These are phyloP conservation scores for Dorcus parallelipipedus DNA, from an alignment of 2,888 invertebrate genomes.

Conservation along the genomic window DNA sequence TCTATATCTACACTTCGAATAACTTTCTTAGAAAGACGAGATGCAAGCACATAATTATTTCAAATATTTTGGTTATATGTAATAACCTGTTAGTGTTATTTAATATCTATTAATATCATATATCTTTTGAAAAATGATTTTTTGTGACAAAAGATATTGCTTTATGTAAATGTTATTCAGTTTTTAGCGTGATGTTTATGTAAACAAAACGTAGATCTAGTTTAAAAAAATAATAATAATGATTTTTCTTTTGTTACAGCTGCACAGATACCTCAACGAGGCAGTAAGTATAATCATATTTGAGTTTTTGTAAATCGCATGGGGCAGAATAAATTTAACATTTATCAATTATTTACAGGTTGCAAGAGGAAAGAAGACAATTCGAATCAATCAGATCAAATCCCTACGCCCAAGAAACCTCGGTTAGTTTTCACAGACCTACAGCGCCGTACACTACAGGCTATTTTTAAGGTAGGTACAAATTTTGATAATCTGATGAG, in stretches of 20 bases:
- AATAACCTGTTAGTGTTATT: too few species aligned
- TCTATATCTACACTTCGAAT: too few species aligned
- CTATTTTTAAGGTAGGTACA: constrained; percentile 91
- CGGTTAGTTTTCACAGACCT: constrained; percentile 99
- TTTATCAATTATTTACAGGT: constrained; percentile 55
- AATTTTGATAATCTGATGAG: not conserved
- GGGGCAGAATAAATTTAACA: not conserved
- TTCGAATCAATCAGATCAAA: constrained; percentile 72
- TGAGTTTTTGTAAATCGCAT: too few species aligned
- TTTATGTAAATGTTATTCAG: too few species aligned
- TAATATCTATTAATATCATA: too few species aligned
- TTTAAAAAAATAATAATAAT: not conserved
- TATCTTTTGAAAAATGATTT: too few species aligned
- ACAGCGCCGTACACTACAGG: constrained; percentile 99
- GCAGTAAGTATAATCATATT: constrained; percentile 66
- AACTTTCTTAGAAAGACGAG: too few species aligned
- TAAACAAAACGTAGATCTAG: too few species aligned
- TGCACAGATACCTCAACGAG: constrained; percentile 86
- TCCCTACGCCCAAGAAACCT: constrained; percentile 96
- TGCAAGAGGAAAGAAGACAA: constrained; percentile 96
- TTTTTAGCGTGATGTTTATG: too few species aligned
- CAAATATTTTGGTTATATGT: too few species aligned
- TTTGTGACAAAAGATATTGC: too few species aligned
- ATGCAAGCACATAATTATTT: too few species aligned
- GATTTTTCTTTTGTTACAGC: constrained; percentile 64